Conservation (phyloP, 1,140 invertebrate species). For the Lerema accius region DNA sequence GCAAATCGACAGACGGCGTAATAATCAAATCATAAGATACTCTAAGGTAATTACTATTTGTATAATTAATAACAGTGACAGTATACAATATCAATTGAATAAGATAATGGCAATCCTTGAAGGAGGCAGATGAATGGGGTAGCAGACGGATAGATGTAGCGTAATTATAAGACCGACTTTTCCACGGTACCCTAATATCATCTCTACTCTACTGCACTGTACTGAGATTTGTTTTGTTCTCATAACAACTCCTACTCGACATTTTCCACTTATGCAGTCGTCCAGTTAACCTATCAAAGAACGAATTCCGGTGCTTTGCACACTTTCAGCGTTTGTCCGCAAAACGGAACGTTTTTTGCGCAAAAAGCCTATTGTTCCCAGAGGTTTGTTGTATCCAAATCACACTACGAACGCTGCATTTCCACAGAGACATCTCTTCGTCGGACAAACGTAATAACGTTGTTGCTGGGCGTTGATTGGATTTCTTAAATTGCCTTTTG, state of each 20-base stretch:
- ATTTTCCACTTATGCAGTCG: background rate
- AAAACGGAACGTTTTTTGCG: constrained; percentile 28
- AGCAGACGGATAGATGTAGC: too few relatives aligned
- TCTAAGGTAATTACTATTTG: too few relatives aligned
- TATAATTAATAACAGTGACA: too few relatives aligned
- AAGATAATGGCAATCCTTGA: too few relatives aligned
- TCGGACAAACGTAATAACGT: constrained; percentile 8
- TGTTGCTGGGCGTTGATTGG: constrained; percentile 13
- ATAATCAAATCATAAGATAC: too few relatives aligned
- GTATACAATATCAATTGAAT: too few relatives aligned
- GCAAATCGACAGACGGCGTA: too few relatives aligned
- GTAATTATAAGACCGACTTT: too few relatives aligned
- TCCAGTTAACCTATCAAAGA: constrained; percentile 17
- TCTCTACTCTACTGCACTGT: too few relatives aligned
- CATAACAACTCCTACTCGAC: background rate
- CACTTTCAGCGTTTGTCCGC: constrained; percentile 18
- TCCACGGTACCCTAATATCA: too few relatives aligned
- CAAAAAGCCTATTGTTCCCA: constrained; percentile 31
- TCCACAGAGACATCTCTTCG: constrained; percentile 21
- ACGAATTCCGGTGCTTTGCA: constrained; percentile 28
- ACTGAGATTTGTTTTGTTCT: too few relatives aligned
- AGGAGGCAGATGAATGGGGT: too few relatives aligned
- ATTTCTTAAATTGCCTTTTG: constrained; percentile 12
- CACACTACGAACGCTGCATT: constrained; percentile 16
- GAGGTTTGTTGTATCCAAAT: constrained; percentile 17